phyloP scores from a whole-genome alignment of 1,140 invertebrate species.

The Oscheius sp. region DNA sequence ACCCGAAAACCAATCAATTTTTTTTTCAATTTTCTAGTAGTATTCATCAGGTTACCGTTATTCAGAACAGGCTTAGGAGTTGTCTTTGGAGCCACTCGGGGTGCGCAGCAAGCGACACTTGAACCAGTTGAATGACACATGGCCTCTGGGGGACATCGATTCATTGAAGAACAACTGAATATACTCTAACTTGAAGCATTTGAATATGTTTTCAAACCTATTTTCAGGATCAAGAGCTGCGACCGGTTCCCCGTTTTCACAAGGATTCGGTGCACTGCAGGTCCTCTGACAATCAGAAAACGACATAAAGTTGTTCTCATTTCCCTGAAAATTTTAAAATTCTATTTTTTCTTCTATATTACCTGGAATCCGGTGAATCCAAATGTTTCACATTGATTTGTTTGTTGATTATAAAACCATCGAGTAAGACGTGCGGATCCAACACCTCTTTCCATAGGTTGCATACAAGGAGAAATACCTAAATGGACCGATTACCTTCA shows the following conservation, averaged over 20 bases:
- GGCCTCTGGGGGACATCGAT: not conserved
- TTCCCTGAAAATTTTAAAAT: slow-evolving; percentile 56
- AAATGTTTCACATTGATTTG: slow-evolving; percentile 32
- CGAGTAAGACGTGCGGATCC: slow-evolving; percentile 22
- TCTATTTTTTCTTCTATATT: not conserved
- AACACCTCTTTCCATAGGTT: slow-evolving; percentile 23
- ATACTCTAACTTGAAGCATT: not conserved
- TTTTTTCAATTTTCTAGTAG: no score
- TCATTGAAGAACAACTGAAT: not conserved
- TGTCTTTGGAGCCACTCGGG: not conserved
- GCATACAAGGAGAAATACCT: slow-evolving; percentile 23
- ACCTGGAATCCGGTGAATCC: slow-evolving; percentile 41
- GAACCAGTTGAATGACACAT: not conserved
- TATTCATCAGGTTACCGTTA: not conserved
- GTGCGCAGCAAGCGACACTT: not conserved
- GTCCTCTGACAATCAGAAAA: slow-evolving; percentile 28
- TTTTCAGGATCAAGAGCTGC: not conserved
- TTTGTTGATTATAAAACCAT: slow-evolving; percentile 38
- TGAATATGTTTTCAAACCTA: slow-evolving; percentile 5
- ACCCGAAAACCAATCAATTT: no score
- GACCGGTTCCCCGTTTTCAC: slow-evolving; percentile 11
- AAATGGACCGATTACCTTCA: no score
- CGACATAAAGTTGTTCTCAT: slow-evolving; percentile 60
- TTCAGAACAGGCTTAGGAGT: not conserved
- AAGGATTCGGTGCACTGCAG: slow-evolving; percentile 33